A percentile compares a stretch with the other conserved stretches of the same genome.
These are phyloP conservation scores for Trogon melanurus DNA, from an alignment of 2,113 vertebrate species.

Conservation along the genomic window DNA sequence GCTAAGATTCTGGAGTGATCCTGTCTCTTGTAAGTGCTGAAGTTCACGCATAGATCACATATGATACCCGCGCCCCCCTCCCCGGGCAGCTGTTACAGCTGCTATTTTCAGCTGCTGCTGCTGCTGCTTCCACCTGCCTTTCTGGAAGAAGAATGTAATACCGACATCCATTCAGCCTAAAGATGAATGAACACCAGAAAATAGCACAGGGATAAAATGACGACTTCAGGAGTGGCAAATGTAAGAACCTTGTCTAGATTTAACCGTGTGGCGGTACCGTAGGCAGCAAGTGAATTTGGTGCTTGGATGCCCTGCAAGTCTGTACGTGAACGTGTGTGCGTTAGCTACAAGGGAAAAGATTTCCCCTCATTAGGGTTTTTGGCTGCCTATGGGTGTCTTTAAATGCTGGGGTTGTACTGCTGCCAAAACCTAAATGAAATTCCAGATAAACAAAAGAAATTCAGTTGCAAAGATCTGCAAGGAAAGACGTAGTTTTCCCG, in stretches of 20 bases:
- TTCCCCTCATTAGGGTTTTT: background rate
- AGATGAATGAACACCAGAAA: background rate
- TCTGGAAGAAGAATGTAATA: background rate
- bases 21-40: background rate
- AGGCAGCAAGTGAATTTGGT: background rate
- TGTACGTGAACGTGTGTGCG: rapidly evolving
- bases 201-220: background rate
- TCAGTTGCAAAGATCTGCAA: background rate
- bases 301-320: background rate
- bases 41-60: background rate
- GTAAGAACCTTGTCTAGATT: background rate
- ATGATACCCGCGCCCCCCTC: background rate
- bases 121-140: background rate
- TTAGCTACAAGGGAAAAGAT: background rate
- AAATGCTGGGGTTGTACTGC: background rate
- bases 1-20: background rate
- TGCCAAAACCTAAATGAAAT: background rate
- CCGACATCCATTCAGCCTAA: background rate
- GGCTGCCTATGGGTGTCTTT: background rate
- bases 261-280: background rate
- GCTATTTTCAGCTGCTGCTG: background rate
- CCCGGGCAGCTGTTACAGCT: background rate
- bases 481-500: background rate
- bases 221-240: background rate
- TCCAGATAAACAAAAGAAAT: background rate